Conservation (phyloP, 1,140 invertebrate genomes). For the Zaprionus ghesquierei region DNA sequence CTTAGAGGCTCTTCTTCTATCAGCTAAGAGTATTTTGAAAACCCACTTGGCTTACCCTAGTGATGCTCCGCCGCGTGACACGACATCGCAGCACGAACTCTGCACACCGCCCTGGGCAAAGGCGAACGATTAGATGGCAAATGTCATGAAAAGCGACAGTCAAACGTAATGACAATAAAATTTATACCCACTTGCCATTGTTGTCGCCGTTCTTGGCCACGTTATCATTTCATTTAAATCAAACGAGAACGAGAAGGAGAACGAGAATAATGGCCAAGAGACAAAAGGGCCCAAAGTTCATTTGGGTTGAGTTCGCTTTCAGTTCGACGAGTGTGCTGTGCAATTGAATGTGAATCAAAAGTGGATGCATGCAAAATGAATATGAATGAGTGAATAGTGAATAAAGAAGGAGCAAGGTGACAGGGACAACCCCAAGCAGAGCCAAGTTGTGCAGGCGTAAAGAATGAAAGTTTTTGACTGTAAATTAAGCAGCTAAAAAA, state of each 20-base stretch:
- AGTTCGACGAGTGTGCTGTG: slow-evolving; percentile 47
- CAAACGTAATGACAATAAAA: slow-evolving; percentile 54
- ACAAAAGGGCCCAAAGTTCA: slow-evolving; percentile 43
- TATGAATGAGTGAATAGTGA: slow-evolving; percentile 36
- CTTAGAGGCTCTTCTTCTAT: too few species aligned
- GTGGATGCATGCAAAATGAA: slow-evolving; percentile 43
- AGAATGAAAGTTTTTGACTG: too few species aligned
- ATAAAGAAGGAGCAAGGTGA: background rate
- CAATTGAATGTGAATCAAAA: slow-evolving; percentile 74
- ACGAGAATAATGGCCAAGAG: slow-evolving; percentile 42
- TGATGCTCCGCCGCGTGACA: background rate
- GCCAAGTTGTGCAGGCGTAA: slow-evolving; percentile 48
- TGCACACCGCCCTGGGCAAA: background rate
- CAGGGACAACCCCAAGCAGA: slow-evolving; percentile 20
- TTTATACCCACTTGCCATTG: slow-evolving; percentile 42
- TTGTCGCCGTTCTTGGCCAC: slow-evolving; percentile 7
- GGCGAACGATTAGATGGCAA: slow-evolving; percentile 11
- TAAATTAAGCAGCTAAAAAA: background rate
- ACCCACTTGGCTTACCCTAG: too few species aligned
- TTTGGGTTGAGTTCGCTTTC: slow-evolving; percentile 11
- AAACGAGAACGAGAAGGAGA: too few species aligned
- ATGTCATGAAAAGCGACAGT: slow-evolving; percentile 35
- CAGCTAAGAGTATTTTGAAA: too few species aligned
- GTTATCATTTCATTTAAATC: slow-evolving; percentile 77
- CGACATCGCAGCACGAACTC: background rate